Evolutionary conservation across 2,888 invertebrate species (phyloP), one percentile per base, ranked within the genome.

Genomic region (Nycteola revayana): DNA sequence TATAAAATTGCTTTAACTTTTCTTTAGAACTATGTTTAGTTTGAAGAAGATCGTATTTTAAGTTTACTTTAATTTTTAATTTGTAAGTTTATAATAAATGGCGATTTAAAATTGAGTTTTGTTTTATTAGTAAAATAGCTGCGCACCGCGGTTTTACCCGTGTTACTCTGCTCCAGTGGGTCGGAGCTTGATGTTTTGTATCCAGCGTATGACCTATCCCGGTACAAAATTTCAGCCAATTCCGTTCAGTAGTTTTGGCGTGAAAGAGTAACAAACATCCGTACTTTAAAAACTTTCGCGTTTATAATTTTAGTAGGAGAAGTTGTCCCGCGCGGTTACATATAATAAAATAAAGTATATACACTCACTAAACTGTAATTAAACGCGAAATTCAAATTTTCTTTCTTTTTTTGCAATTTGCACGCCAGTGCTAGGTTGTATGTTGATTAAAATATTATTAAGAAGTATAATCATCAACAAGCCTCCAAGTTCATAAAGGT

Each of bases 81-180:
- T 9, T 34, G 25, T 55, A 52, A 55, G 53, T 52, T 52, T 51
- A 9, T 53, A 53, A 31, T 55, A 47, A 55, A 55, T 41, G 25
- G 30, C 18, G 21, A 31, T 24, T 7, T 14, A 9, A 32, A 14
- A 28, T 20, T 9, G 8, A 10, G n/a, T 7, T 28, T 14, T 9
- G 2, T 11, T 36, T 26, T 36, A 23, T 35, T 20, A 26, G n/a
- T 27, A 11, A 3, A 10, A n/a, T n/a, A n/a, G n/a, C n/a, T n/a
- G n/a, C n/a, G n/a, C n/a, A n/a, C n/a, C n/a, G n/a, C n/a, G n/a
- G n/a, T n/a, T n/a, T n/a, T n/a, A n/a, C n/a, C n/a, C n/a, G n/a
- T n/a, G n/a, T n/a, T n/a, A n/a, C n/a, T n/a, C n/a, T n/a, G n/a
- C n/a, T n/a, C n/a, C n/a, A n/a, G n/a, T n/a, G n/a, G n/a, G n/a